These are phyloP conservation scores for Chymomyza costata DNA, from an alignment of 1,140 invertebrate species.

Conservation along the genomic window DNA sequence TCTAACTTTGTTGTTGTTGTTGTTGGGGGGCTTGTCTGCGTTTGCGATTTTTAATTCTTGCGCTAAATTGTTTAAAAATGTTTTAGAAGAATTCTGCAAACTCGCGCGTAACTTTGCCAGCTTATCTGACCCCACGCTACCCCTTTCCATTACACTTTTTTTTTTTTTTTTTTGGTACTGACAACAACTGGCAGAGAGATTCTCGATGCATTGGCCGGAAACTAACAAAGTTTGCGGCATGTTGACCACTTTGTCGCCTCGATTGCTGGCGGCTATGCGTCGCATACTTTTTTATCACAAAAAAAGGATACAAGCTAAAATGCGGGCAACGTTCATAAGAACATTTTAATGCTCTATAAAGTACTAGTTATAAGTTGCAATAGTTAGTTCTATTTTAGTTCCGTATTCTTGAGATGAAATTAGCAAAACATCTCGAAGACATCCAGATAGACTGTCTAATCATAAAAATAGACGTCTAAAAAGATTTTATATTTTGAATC, in stretches of 20 bases:
- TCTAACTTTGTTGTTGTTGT: slow-evolving; percentile 2
- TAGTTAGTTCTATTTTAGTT: too few relatives aligned
- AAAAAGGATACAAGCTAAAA: too few relatives aligned
- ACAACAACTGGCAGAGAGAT: slow-evolving; percentile 34
- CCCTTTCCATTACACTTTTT: not conserved
- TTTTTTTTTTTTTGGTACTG: slow-evolving; percentile 41
- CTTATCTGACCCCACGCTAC: not conserved
- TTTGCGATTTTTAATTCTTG: slow-evolving; percentile 71
- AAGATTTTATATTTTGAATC: too few relatives aligned
- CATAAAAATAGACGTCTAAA: too few relatives aligned
- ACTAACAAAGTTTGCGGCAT: slow-evolving; percentile 68
- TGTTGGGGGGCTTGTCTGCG: slow-evolving; percentile 36
- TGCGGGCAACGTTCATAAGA: too few relatives aligned
- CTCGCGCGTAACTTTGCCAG: slow-evolving; percentile 34
- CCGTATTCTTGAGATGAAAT: too few relatives aligned
- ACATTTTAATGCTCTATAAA: too few relatives aligned
- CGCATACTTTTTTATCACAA: slow-evolving; percentile 41
- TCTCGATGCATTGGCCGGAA: too few relatives aligned
- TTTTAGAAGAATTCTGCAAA: slow-evolving; percentile 60
- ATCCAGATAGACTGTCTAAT: too few relatives aligned
- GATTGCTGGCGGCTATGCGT: slow-evolving; percentile 24
- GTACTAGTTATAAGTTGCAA: too few relatives aligned
- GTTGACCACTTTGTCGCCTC: slow-evolving; percentile 68
- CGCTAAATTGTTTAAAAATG: slow-evolving; percentile 73
- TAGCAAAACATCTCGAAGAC: too few relatives aligned